Evolutionary conservation across 2,113 vertebrate genomes (phyloP).

Genomic region (Muscicapa adusta): DNA sequence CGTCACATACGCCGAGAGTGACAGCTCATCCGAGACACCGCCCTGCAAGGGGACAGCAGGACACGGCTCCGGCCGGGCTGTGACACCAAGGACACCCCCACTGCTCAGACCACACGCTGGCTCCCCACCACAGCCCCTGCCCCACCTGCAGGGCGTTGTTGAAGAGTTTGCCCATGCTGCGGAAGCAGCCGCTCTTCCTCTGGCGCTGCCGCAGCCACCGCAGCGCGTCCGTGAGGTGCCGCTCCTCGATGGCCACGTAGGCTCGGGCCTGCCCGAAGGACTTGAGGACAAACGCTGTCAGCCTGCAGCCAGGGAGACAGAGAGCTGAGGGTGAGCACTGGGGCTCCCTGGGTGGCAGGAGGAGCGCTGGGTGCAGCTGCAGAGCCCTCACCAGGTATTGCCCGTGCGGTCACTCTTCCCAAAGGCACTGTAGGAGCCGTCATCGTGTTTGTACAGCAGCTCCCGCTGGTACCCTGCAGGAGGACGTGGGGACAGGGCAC

Average conservation of each 20-base stretch:
- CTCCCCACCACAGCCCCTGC: neutral
- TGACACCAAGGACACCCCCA: neutral
- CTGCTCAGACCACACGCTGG: accelerated
- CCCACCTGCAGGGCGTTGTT: slow-evolving; percentile 65
- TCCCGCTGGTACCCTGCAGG: slow-evolving; percentile 78
- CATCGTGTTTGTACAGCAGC: slow-evolving; percentile 74
- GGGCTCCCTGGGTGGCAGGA: neutral
- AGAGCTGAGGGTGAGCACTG: no score
- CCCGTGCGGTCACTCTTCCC: slow-evolving; percentile 65
- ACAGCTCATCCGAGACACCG: neutral
- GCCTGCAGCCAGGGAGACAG: slow-evolving; percentile 36
- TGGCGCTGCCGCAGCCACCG: slow-evolving; percentile 66
- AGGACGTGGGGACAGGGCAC: accelerated
- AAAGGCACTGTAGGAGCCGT: slow-evolving; percentile 84
- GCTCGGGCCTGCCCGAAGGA: slow-evolving; percentile 69
- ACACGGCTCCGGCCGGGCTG: accelerated
- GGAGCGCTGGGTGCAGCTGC: neutral
- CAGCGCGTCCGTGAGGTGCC: slow-evolving; percentile 56
- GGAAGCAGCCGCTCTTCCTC: slow-evolving; percentile 68
- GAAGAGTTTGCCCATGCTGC: slow-evolving; percentile 72
- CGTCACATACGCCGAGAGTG: neutral
- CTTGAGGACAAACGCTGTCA: slow-evolving; percentile 82
- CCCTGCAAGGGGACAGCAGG: neutral
- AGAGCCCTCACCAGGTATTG: slow-evolving; percentile 79
- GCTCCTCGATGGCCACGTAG: slow-evolving; percentile 67